These are phyloP conservation scores for Bombus superbus DNA, from an alignment of 1,140 invertebrate species.

Conservation along the genomic window DNA sequence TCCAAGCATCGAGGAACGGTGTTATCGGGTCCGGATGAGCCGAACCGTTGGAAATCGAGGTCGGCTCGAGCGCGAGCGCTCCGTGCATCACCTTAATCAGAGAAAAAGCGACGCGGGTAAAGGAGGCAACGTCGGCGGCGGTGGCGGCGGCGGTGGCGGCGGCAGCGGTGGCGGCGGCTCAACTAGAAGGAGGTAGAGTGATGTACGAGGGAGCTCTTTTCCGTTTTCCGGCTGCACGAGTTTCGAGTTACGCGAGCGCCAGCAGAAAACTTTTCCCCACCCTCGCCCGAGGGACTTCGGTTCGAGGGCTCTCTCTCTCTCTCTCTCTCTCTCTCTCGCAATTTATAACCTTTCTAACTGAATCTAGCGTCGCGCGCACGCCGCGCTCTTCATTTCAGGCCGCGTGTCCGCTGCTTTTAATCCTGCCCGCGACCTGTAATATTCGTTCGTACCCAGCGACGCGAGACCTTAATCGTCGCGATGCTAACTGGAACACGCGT, in stretches of 20 bases:
- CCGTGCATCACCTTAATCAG: slow-evolving; percentile 73
- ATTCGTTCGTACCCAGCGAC: slow-evolving; percentile 1
- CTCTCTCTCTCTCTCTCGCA: slow-evolving; percentile 60
- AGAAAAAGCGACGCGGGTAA: slow-evolving; percentile 66
- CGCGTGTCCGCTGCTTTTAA: slow-evolving; percentile 52
- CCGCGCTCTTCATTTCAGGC: slow-evolving; percentile 50
- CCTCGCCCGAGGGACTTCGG: slow-evolving; percentile 75
- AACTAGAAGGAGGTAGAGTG: slow-evolving; percentile 59
- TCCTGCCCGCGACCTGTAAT: slow-evolving; percentile 34
- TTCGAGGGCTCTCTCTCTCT: slow-evolving; percentile 55
- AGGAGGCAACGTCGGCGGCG: slow-evolving; percentile 37
- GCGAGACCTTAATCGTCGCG: slow-evolving; percentile 29
- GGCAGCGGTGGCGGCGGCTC: slow-evolving; percentile 20
- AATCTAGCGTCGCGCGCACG: slow-evolving; percentile 73
- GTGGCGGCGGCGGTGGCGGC: slow-evolving; percentile 36
- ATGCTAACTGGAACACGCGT: slow-evolving; percentile 28
- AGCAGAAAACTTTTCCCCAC: slow-evolving; percentile 78
- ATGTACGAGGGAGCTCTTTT: slow-evolving; percentile 78
- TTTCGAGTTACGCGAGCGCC: slow-evolving; percentile 79
- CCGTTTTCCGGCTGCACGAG: slow-evolving; percentile 78
- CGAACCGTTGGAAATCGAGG: slow-evolving; percentile 26
- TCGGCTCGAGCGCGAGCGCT: slow-evolving; percentile 42
- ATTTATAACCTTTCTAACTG: slow-evolving; percentile 81
- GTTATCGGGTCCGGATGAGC: background rate
- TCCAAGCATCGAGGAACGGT: background rate